Conservation (phyloP, 2,888 invertebrate genomes). For the Sinelater perroti region DNA sequence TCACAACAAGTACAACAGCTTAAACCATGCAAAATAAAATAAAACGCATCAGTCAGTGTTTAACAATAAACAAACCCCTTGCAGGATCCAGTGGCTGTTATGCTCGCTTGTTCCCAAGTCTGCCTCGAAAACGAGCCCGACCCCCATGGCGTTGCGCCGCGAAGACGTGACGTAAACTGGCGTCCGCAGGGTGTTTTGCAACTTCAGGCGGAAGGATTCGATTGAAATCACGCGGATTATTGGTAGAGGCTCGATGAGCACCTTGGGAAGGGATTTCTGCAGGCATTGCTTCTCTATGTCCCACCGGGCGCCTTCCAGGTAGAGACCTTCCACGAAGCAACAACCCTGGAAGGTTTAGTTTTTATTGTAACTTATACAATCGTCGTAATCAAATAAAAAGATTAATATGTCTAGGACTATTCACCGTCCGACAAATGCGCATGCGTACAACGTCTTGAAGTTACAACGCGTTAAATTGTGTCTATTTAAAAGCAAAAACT, state of each 20-base stretch:
- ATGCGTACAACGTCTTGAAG: too few species aligned
- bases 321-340: slow-evolving; percentile 81
- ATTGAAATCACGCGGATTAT: slow-evolving; percentile 87
- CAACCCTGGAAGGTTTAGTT: slow-evolving; percentile 74
- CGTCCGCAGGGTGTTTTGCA: slow-evolving; percentile 86
- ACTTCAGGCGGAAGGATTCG: slow-evolving; percentile 81
- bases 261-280: slow-evolving; percentile 79
- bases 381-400: too few species aligned
- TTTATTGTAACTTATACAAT: too few species aligned
- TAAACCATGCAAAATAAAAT: too few species aligned
- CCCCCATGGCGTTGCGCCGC: slow-evolving; percentile 90
- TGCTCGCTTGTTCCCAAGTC: slow-evolving; percentile 85
- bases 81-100: slow-evolving; percentile 87
- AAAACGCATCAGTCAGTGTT: slow-evolving; percentile 75
- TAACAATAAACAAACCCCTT: slow-evolving; percentile 87
- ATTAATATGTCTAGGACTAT: too few species aligned
- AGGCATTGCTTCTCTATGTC: slow-evolving; percentile 75
- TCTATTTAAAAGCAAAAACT: too few species aligned
- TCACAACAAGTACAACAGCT: too few species aligned
- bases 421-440: too few species aligned
- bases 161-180: slow-evolving; percentile 91
- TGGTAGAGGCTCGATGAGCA: slow-evolving; percentile 85
- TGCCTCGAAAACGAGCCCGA: slow-evolving; percentile 90
- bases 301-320: slow-evolving; percentile 91
- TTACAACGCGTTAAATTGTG: too few species aligned